Evolutionary conservation across 2,888 invertebrate species (phyloP), one percentile per base, ranked within the genome.

Genomic region (Pristionchus fissidentatus): DNA sequence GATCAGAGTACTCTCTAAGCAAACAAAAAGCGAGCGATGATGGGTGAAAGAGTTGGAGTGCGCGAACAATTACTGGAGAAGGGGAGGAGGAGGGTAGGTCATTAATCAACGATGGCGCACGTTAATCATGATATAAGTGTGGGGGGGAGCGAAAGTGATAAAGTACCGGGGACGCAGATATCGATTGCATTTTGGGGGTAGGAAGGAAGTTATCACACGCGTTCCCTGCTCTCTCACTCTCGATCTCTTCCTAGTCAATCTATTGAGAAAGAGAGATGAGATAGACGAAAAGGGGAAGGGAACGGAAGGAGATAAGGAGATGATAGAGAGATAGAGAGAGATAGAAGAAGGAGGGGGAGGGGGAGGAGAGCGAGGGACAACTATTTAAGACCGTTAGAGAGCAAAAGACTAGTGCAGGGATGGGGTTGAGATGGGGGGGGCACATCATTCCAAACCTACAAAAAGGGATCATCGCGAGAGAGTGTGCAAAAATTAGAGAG

Each of bases 161-260:
- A 38, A 66, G 66, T 66, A 19, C 66, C 29, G 38, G 22, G 66
- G 26, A n/a, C n/a, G n/a, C n/a, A n/a, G 66, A 19, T 38, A 66
- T 66, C 66, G 35, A 66, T 66, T 22, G 22, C n/a, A n/a, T n/a
- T n/a, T 22, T 38, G 66, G 3, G 29, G 66, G 29, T 38, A 66
- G 66, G 66, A 66, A 66, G 66, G 66, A 66, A 66, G 35, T 66
- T 66, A 66, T 66, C 66, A 66, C 66, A 66, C 38, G 66, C 66
- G 38, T 38, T 66, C 66, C 38, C 66, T 35, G 32, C 70, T 70
- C 70, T 70, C n/a, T n/a, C n/a, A n/a, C n/a, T n/a, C n/a, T n/a
- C n/a, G n/a, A n/a, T n/a, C n/a, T n/a, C n/a, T n/a, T n/a, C n/a
- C n/a, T n/a, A n/a, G n/a, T n/a, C n/a, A n/a, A 73, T 73, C 73